A percentile compares a stretch with the other conserved stretches of the same genome.
phyloP scores from a whole-genome alignment of 1,140 invertebrate species.

The Formica exsecta region DNA sequence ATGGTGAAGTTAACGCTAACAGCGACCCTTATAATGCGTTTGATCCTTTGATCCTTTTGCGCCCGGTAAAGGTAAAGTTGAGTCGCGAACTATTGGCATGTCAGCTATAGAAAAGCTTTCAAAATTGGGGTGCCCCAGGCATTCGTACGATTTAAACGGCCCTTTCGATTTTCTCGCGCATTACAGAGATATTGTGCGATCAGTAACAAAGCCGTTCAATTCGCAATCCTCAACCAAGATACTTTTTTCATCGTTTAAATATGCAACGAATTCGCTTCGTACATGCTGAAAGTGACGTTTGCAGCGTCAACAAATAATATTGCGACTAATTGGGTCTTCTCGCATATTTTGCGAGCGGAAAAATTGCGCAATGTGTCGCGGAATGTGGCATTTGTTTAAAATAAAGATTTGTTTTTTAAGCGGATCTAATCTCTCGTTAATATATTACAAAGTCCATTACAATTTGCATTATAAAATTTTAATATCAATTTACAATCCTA shows the following conservation, averaged over 20 bases:
- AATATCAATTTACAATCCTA: background rate
- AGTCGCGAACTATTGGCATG: background rate
- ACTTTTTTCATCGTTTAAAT: background rate
- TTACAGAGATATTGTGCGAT: background rate
- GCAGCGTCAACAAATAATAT: background rate
- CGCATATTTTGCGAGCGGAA: background rate
- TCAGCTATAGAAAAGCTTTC: constrained; percentile 3
- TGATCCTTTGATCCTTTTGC: constrained; percentile 46
- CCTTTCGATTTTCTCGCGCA: background rate
- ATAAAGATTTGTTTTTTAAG: background rate
- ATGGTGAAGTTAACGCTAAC: constrained; percentile 31
- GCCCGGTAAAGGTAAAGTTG: constrained; percentile 16
- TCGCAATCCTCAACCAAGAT: background rate
- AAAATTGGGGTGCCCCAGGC: constrained; percentile 18
- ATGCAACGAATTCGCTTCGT: constrained; percentile 4
- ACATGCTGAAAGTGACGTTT: constrained; percentile 3
- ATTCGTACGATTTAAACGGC: constrained; percentile 13
- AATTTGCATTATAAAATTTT: background rate
- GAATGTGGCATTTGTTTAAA: background rate
- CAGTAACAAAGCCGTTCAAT: background rate
- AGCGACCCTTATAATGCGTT: constrained; percentile 22
- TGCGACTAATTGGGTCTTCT: background rate
- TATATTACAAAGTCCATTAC: background rate
- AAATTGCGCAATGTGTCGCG: background rate
- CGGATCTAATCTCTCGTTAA: too few relatives aligned